Evolutionary conservation across 2,888 invertebrate species (phyloP), one percentile per base, ranked within the genome.

Genomic region (Drosophila buzzatii): DNA sequence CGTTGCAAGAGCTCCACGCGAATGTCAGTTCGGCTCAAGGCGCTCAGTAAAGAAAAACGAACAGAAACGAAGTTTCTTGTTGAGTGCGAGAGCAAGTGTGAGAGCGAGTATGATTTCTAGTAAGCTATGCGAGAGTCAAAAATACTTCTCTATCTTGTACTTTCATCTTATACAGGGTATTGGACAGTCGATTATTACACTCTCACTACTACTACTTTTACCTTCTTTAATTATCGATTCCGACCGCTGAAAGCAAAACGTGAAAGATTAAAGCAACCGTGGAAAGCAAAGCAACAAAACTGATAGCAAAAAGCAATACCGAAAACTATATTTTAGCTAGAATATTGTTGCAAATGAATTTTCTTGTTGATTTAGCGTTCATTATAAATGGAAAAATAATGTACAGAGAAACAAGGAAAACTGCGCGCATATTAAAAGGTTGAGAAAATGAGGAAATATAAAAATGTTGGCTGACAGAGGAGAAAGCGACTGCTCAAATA

Each of bases 311-410:
- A 41, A 56, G 27, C 27, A 53, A 53, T 35, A 16, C 0, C 8
- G 16, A 53, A 31, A 41, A 41, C 27, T 31, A 56, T 41, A 56
- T 42, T 41, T 56, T 18, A 42, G n/a, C 31, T 14, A 31, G 41
- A 4, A 27, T 56, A 41, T 56, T 31, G 18, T 18, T 41, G 55
- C n/a, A 31, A 56, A 42, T 41, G 7, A 10, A 55, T 55, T 56
- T 56, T 56, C 27, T 9, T 39, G 41, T 18, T 56, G 27, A 31
- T 56, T 56, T 31, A 31, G n/a, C 31, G 14, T 42, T 56, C 41
- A n/a, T 52, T 53, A 53, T 23, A 16, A n/a, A n/a, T 27, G 23
- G 1, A 39, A 39, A 53, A 44, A 44, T 18, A 42, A 20, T 44
- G 44, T 20, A 0, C 23, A 41, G 12, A n/a, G 18, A 41, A 12